phyloP scores from a whole-genome alignment of 2,113 vertebrate genomes.

The Ctenodactylus gundi region DNA sequence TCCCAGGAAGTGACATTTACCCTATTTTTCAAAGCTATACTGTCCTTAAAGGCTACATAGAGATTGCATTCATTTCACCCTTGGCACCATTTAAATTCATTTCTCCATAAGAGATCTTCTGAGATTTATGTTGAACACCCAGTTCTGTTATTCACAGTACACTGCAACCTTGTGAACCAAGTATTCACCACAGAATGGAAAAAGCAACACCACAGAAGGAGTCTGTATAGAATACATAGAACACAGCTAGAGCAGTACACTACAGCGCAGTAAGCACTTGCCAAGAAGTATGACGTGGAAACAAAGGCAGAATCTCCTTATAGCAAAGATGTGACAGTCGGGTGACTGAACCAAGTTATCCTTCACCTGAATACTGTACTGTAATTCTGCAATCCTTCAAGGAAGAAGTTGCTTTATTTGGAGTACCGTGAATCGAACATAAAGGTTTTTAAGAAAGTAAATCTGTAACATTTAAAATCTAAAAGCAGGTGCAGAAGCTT shows the following conservation, averaged over 20 bases:
- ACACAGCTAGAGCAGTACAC: background rate
- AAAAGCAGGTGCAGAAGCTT: background rate
- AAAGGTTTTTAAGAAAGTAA: conserved; percentile 41
- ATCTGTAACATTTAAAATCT: conserved; percentile 31
- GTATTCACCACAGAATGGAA: background rate
- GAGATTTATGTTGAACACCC: background rate
- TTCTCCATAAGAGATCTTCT: background rate
- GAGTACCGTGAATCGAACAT: background rate
- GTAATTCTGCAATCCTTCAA: background rate
- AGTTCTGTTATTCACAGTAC: background rate
- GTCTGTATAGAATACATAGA: background rate
- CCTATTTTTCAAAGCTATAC: background rate
- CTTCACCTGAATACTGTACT: background rate
- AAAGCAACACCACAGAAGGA: background rate
- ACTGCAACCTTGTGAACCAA: background rate
- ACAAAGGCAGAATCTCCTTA: background rate
- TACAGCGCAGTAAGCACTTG: background rate
- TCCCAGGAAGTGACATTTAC: background rate
- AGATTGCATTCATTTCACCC: background rate
- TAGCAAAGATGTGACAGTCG: background rate
- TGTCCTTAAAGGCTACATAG: background rate
- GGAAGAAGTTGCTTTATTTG: background rate
- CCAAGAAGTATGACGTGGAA: background rate
- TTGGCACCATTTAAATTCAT: conserved; percentile 23
- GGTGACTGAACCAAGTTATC: background rate